Conservation (phyloP, 2,888 invertebrate species). For the Pinctada fucata region DNA sequence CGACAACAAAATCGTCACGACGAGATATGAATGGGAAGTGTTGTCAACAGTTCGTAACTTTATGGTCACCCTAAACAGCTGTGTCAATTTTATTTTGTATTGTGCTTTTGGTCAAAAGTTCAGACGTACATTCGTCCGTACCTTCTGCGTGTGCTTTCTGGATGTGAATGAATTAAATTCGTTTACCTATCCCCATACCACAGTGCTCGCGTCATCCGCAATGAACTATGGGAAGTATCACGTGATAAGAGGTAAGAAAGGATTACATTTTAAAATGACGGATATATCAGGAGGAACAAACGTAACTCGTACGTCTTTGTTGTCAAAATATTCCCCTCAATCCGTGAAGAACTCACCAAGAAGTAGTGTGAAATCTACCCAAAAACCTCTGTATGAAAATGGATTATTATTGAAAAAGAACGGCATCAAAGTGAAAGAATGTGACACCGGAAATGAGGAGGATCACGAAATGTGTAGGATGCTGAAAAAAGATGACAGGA, state of each 20-base stretch:
- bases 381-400: background rate
- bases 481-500: background rate
- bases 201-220: constrained; percentile 43
- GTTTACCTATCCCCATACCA: constrained; percentile 54
- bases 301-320: background rate
- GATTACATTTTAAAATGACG: constrained; percentile 42
- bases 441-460: background rate
- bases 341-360: background rate
- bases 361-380: background rate
- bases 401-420: background rate
- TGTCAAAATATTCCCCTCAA: background rate
- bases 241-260: constrained; percentile 49
- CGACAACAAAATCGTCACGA: constrained; percentile 80
- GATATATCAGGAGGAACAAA: constrained; percentile 40
- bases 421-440: background rate
- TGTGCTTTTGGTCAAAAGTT: constrained; percentile 98
- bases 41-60: constrained; percentile 82
- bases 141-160: constrained; percentile 66
- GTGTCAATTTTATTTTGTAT: constrained; percentile 98
- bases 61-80: constrained; percentile 96
- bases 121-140: constrained; percentile 77
- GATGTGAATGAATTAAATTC: constrained; percentile 63
- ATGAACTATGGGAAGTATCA: constrained; percentile 54
- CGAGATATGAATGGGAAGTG: constrained; percentile 79
- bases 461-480: background rate